These are phyloP conservation scores for Ganaspis brasiliensis DNA, from an alignment of 2,888 invertebrate genomes.

Conservation along the genomic window DNA sequence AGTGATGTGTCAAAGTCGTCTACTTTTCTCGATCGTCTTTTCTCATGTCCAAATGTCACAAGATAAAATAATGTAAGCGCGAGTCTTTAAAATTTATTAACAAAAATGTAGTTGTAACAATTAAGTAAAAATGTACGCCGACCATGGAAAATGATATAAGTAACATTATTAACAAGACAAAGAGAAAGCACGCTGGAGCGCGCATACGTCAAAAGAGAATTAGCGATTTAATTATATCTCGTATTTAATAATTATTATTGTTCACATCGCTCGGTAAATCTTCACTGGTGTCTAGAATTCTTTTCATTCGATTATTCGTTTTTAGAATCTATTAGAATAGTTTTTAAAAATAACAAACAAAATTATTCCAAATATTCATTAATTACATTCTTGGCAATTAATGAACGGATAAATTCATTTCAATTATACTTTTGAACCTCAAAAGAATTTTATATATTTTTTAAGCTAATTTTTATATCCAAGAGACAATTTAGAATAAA, in stretches of 20 bases:
- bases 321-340: not conserved
- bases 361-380: not conserved
- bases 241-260: slow-evolving; percentile 24
- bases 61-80: not conserved
- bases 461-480: not conserved
- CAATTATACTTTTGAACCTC: slow-evolving; percentile 2
- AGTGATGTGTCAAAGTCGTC: slow-evolving; percentile 11
- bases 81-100: slow-evolving; percentile 1
- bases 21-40: not conserved
- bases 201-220: slow-evolving; percentile 35
- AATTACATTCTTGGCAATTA: not conserved
- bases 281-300: slow-evolving; percentile 27
- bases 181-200: slow-evolving; percentile 35
- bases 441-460: slow-evolving; percentile 1
- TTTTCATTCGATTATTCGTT: not conserved
- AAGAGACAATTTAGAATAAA: not conserved
- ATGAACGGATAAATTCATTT: too few relatives aligned
- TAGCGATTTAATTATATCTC: slow-evolving; percentile 30
- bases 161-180: slow-evolving; percentile 17
- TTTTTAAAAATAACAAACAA: not conserved
- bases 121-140: slow-evolving; percentile 7
- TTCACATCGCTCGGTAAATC: slow-evolving; percentile 19
- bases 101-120: slow-evolving; percentile 16
- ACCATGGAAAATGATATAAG: not conserved
- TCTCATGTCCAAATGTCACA: not conserved